A percentile compares a stretch with the other conserved stretches of the same genome.
These are phyloP conservation scores for Lysiphlebus fabarum DNA, from an alignment of 1,140 invertebrate genomes.

Conservation along the genomic window DNA sequence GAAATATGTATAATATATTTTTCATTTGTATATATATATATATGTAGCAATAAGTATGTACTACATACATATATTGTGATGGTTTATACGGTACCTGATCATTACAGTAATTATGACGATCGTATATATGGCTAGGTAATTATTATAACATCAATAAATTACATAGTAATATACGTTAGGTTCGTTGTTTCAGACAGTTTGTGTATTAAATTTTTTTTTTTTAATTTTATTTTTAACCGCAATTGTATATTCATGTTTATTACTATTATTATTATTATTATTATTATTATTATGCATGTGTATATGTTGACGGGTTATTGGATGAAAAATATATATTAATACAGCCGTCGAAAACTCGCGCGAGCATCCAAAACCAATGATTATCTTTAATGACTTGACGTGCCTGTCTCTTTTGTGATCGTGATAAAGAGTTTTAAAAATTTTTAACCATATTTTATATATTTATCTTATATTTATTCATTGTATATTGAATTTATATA, in stretches of 20 bases:
- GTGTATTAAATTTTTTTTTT: constrained; percentile 26
- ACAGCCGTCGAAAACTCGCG: constrained; percentile 25
- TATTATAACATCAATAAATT: constrained; percentile 39
- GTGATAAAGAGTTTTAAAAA: too few relatives aligned
- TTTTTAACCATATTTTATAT: too few relatives aligned
- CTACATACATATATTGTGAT: constrained; percentile 4
- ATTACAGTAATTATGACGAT: constrained; percentile 34
- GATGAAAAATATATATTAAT: constrained; percentile 26
- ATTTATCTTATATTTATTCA: too few relatives aligned
- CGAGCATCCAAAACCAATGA: constrained; percentile 27
- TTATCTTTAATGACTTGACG: constrained; percentile 29
- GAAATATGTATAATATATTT: background rate
- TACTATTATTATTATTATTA: too few relatives aligned
- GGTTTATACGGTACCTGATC: constrained; percentile 33
- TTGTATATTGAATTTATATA: too few relatives aligned
- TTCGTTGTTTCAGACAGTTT: constrained; percentile 22
- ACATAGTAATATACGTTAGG: constrained; percentile 32
- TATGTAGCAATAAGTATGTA: background rate
- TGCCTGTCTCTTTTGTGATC: constrained; percentile 11
- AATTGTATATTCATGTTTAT: too few relatives aligned
- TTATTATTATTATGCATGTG: too few relatives aligned
- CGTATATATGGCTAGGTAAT: constrained; percentile 29
- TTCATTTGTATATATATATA: background rate
- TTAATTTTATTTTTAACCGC: too few relatives aligned
- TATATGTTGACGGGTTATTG: background rate